Conservation (phyloP, 2,113 vertebrate species). For the Ophiodon elongatus region DNA sequence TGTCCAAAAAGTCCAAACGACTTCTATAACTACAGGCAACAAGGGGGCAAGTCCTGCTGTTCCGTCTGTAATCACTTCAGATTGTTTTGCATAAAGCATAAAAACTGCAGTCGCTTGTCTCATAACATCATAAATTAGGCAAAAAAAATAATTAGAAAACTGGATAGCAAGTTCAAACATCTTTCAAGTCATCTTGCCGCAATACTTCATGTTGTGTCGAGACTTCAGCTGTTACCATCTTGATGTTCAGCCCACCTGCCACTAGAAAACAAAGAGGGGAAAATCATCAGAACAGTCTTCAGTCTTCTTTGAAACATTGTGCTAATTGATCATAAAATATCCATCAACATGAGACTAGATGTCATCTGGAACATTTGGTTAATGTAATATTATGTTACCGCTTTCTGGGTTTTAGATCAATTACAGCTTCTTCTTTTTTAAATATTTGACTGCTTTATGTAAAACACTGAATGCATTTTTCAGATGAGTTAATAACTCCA, state of each 20-base stretch:
- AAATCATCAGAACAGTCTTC: constrained; percentile 1
- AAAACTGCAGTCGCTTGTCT: constrained; percentile 33
- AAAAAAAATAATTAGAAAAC: background rate
- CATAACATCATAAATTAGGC: constrained; percentile 23
- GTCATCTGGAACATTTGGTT: background rate
- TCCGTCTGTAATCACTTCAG: constrained; percentile 44
- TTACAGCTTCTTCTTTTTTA: no score
- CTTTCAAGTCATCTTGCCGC: constrained; percentile 60
- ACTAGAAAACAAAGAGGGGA: constrained; percentile 64
- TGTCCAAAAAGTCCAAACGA: constrained; percentile 24
- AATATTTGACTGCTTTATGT: background rate
- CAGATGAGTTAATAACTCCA: background rate
- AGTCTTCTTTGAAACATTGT: background rate
- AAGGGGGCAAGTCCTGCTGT: constrained; percentile 25
- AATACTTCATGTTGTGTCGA: constrained; percentile 41
- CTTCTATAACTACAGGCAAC: constrained; percentile 65
- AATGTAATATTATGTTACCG: background rate
- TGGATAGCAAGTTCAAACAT: constrained; percentile 57
- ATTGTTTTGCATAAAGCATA: constrained; percentile 41
- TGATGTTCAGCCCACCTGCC: constrained; percentile 83
- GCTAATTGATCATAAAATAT: background rate
- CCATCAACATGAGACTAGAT: background rate
- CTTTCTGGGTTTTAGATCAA: background rate
- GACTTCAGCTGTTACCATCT: constrained; percentile 20
- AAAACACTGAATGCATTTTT: background rate